Conservation (phyloP, 2,888 invertebrate species). For the Himalopsyche tibetana region DNA sequence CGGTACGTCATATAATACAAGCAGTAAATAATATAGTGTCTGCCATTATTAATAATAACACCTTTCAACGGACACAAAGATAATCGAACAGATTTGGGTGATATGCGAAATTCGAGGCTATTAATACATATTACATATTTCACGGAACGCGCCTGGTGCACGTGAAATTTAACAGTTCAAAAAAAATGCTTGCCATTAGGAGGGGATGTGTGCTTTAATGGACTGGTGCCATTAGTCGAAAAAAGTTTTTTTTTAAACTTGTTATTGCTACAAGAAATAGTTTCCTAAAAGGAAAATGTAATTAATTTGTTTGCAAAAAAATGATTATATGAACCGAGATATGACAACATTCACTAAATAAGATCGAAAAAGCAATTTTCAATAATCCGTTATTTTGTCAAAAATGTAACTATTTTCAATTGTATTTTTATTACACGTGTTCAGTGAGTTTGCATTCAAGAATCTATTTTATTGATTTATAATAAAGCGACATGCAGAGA, state of each 20-base stretch:
- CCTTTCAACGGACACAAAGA: background rate
- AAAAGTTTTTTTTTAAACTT: background rate
- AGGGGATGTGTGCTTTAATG: background rate
- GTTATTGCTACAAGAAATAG: background rate
- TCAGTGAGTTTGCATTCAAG: no score
- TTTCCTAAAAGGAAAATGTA: no score
- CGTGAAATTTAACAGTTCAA: background rate
- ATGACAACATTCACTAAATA: no score
- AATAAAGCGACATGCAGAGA: no score
- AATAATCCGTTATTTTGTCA: no score
- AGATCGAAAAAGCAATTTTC: no score
- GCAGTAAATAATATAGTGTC: background rate
- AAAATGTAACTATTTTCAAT: no score
- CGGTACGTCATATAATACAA: background rate
- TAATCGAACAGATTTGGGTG: background rate
- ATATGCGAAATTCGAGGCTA: background rate
- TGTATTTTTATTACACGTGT: no score
- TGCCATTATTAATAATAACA: background rate
- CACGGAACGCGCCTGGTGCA: background rate
- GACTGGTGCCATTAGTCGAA: background rate
- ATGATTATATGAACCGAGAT: no score
- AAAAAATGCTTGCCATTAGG: constrained; percentile 16
- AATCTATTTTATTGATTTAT: no score
- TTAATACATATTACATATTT: no score
- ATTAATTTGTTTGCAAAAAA: no score